Evolutionary conservation across 2,113 vertebrate species (phyloP), one percentile per base, ranked within the genome.

Genomic region (Eretmochelys imbricata): DNA sequence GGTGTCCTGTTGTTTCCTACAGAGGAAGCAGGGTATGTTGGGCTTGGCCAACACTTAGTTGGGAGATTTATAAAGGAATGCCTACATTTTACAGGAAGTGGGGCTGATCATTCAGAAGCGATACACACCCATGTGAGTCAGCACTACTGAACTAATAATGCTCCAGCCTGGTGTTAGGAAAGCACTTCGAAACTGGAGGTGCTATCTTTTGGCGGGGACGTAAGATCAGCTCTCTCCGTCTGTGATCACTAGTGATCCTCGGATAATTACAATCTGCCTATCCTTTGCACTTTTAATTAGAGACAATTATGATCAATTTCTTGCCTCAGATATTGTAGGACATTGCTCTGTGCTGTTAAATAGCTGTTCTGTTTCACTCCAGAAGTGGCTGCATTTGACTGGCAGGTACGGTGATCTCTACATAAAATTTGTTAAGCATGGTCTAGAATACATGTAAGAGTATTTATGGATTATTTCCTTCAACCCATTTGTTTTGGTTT

Each of bases 381-480:
- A 86, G 85, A 38, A 80, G n/a, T 1, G 38, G 80, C 35, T 86
- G 90, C 42, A 85, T 31, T 19, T 79, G 72, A 93, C 88, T 89
- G 75, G 80, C 48, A 87, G 57, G 92, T 88, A 65, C 85, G 95
- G 90, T 35, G n/a, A 87, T 22, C 85, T 17, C 79, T 85, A 88
- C 80, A 48, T 13, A 5, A 89, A 90, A 81, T 80, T 85, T 86
- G 94, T 59, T 80, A 59, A 93, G 81, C 82, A 85, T 31, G 87
- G 75, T 69, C 38, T 80, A 87, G 84, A 91, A 51, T 82, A 91
- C 65, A 72, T 72, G 19, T 5, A 38, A 38, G 35, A 38, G 19
- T 81, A 46, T 53, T 54, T 93, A 96, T 29, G 84, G 93, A 96
- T 95, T 95, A 92, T 95, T 97, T 97, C 95, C 96, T 96, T 94